A percentile compares a stretch with the other conserved stretches of the same genome.
Conservation (phyloP, 2,113 vertebrate species). For the Cebus imitator region DNA sequence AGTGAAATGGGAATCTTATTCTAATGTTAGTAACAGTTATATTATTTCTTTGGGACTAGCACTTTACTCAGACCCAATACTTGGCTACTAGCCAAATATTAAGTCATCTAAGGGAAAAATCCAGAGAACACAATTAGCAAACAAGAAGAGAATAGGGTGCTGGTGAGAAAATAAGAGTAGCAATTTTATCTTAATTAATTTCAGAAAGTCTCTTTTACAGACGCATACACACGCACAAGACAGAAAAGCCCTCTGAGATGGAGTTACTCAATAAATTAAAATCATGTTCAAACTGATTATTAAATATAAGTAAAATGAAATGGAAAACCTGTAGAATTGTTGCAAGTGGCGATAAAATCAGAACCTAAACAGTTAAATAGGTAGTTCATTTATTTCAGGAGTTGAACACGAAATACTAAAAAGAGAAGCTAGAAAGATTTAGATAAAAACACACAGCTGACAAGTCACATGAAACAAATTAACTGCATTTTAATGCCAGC, state of each 20-base stretch:
- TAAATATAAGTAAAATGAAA: background rate
- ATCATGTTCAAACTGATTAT: background rate
- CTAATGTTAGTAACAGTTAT: background rate
- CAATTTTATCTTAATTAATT: background rate
- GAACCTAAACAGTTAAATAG: slow-evolving; percentile 78
- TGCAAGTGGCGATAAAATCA: background rate
- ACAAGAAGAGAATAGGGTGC: background rate
- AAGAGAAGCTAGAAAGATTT: slow-evolving; percentile 80
- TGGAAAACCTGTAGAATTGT: background rate
- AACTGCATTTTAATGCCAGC: slow-evolving; percentile 81
- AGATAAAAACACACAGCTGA: slow-evolving; percentile 87
- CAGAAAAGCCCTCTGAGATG: background rate
- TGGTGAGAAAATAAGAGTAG: background rate
- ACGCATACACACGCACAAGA: background rate
- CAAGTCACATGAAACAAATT: slow-evolving; percentile 87
- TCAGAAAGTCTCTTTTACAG: background rate
- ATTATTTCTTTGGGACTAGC: background rate
- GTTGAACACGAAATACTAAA: slow-evolving; percentile 74
- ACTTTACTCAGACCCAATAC: background rate
- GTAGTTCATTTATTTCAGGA: slow-evolving; percentile 65
- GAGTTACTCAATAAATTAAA: background rate
- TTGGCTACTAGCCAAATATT: slow-evolving; percentile 19
- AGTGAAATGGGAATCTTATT: background rate
- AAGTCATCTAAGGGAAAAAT: slow-evolving; percentile 47
- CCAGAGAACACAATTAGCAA: slow-evolving; percentile 46